Evolutionary conservation across 2,888 invertebrate genomes (phyloP).

Genomic region (Polydesmus complanatus): DNA sequence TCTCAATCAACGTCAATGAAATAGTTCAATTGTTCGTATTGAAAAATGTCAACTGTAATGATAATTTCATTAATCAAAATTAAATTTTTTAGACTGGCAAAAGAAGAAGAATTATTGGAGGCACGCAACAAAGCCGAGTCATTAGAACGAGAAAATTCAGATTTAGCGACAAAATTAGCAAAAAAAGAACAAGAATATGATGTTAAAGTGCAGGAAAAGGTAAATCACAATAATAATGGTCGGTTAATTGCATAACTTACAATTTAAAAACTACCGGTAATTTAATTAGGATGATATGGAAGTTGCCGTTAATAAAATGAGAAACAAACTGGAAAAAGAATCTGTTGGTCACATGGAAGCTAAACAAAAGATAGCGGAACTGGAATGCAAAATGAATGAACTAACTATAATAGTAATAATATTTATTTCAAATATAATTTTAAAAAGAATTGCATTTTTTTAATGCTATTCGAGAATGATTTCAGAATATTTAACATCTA

Average conservation of each 20-base stretch:
- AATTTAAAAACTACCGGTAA: neutral
- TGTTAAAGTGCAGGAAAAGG: constrained; percentile 71
- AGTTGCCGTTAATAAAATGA: constrained; percentile 60
- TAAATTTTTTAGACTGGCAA: constrained; percentile 47
- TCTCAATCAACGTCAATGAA: constrained; percentile 80
- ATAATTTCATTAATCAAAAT: neutral
- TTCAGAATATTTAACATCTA: neutral
- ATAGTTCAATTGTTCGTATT: constrained; percentile 56
- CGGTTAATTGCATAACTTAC: constrained; percentile 1
- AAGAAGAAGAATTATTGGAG: constrained; percentile 80
- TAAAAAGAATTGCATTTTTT: too few species aligned
- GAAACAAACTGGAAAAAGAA: constrained; percentile 78
- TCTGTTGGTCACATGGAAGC: constrained; percentile 75
- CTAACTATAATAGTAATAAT: constrained; percentile 49
- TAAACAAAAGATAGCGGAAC: constrained; percentile 53
- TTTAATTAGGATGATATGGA: constrained; percentile 60
- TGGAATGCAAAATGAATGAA: constrained; percentile 47
- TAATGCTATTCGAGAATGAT: neutral
- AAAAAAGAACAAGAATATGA: constrained; percentile 87
- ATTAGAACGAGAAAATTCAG: constrained; percentile 73
- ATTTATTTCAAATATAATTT: neutral
- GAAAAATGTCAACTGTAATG: neutral
- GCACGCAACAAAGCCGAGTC: constrained; percentile 75
- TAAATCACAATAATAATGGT: constrained; percentile 22
- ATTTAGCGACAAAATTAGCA: constrained; percentile 68